A percentile compares a stretch with the other conserved stretches of the same genome.
phyloP scores from a whole-genome alignment of 1,140 invertebrate species.

The Cataglyphis hispanica region DNA sequence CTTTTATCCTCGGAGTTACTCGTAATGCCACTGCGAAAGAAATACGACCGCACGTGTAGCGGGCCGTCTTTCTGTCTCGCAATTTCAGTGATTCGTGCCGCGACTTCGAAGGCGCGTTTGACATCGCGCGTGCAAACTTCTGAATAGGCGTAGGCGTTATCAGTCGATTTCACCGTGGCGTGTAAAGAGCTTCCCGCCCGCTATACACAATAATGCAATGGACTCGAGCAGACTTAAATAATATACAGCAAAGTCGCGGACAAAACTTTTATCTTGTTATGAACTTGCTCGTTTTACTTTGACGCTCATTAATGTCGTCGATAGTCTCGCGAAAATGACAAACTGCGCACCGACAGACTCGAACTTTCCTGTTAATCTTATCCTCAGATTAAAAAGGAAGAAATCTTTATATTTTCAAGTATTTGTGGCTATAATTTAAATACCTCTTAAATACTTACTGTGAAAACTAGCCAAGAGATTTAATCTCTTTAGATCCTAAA shows the following conservation, averaged over 20 bases:
- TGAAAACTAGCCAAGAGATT: not conserved
- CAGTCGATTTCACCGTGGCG: not conserved
- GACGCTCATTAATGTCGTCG: not conserved
- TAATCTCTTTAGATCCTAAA: not conserved
- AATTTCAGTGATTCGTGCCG: conserved; percentile 45
- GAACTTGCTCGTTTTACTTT: conserved; percentile 17
- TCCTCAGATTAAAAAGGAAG: not conserved
- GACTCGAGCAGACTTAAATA: conserved; percentile 43
- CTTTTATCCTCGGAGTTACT: conserved; percentile 39
- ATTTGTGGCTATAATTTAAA: not conserved
- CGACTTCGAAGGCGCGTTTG: conserved; percentile 42
- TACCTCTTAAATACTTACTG: too few species aligned
- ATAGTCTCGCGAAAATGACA: not conserved
- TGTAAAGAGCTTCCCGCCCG: conserved; percentile 18
- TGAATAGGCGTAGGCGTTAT: conserved; percentile 23
- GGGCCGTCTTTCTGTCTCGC: conserved; percentile 31
- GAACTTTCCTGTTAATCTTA: not conserved
- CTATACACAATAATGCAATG: conserved; percentile 39
- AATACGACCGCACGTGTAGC: conserved; percentile 41
- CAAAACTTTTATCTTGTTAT: conserved; percentile 57
- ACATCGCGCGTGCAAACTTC: conserved; percentile 46
- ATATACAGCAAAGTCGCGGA: conserved; percentile 35
- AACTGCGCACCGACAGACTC: too few species aligned
- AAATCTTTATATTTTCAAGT: not conserved
- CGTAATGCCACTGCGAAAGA: conserved; percentile 49